Evolutionary conservation across 2,797 vertebrate genomes (phyloP).

Genomic region (Scarus forsteni): DNA sequence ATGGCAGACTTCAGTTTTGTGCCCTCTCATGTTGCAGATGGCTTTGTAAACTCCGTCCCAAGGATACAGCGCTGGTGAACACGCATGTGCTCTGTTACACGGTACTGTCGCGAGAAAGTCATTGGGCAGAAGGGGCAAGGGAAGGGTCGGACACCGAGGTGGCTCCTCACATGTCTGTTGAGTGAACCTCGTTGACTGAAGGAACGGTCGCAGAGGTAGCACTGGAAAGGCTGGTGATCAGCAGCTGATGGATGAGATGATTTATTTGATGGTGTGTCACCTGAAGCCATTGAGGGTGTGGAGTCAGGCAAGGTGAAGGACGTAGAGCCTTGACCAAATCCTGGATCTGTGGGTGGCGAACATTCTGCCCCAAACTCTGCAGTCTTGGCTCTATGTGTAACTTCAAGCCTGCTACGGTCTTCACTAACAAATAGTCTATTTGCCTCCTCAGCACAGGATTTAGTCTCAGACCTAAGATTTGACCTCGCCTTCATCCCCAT

Average conservation of each 20-base stretch:
- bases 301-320: slow-evolving; percentile 53
- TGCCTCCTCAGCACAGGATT: slow-evolving; percentile 9
- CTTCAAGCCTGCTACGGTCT: slow-evolving; percentile 17
- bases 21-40: slow-evolving; percentile 21
- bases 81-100: slow-evolving; percentile 84
- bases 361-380: slow-evolving; percentile 17
- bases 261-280: slow-evolving; percentile 31
- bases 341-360: slow-evolving; percentile 24
- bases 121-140: slow-evolving; percentile 82
- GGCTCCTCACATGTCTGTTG: slow-evolving; percentile 83
- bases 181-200: slow-evolving; percentile 85
- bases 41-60: slow-evolving; percentile 45
- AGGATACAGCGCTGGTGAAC: slow-evolving; percentile 75
- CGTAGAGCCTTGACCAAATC: slow-evolving; percentile 11
- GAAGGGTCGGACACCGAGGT: slow-evolving; percentile 83
- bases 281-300: slow-evolving; percentile 39
- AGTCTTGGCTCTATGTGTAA: background rate
- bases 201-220: slow-evolving; percentile 78
- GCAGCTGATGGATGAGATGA: slow-evolving; percentile 42
- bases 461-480: background rate
- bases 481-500: background rate
- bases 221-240: slow-evolving; percentile 72
- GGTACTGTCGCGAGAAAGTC: slow-evolving; percentile 86
- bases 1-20: background rate
- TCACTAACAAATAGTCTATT: slow-evolving; percentile 7